Evolutionary conservation across 1,140 invertebrate species (phyloP).

Genomic region (Heliconius eleuchia): DNA sequence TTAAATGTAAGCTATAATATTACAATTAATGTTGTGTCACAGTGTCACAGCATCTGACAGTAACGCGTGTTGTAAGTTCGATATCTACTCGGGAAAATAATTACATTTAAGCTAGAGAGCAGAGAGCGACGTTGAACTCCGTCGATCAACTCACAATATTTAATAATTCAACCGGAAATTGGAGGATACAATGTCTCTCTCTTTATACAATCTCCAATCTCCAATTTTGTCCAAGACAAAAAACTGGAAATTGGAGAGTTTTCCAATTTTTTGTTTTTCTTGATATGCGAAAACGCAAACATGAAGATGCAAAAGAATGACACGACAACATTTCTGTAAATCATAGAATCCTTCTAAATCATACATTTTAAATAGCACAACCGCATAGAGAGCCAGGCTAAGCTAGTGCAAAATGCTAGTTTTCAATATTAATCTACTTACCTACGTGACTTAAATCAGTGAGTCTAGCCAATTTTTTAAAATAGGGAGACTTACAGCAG

Average conservation of each 20-base stretch:
- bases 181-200: not conserved
- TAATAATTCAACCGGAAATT: not conserved
- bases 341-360: not conserved
- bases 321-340: not conserved
- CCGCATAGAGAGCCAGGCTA: not conserved
- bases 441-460: not conserved
- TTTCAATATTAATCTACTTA: not conserved
- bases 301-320: no score
- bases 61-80: no score
- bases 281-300: no score
- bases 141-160: not conserved
- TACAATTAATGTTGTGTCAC: no score
- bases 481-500: not conserved
- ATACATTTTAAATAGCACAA: not conserved
- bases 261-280: no score
- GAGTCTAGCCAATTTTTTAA: not conserved
- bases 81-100: no score
- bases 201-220: no score
- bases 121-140: not conserved
- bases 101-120: no score
- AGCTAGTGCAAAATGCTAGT: not conserved
- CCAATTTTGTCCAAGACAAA: no score
- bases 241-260: no score
- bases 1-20: no score
- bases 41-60: no score